A percentile compares a stretch with the other conserved stretches of the same genome.
Evolutionary conservation across 2,888 invertebrate species (phyloP).

Genomic region (Polymixis flavicincta): DNA sequence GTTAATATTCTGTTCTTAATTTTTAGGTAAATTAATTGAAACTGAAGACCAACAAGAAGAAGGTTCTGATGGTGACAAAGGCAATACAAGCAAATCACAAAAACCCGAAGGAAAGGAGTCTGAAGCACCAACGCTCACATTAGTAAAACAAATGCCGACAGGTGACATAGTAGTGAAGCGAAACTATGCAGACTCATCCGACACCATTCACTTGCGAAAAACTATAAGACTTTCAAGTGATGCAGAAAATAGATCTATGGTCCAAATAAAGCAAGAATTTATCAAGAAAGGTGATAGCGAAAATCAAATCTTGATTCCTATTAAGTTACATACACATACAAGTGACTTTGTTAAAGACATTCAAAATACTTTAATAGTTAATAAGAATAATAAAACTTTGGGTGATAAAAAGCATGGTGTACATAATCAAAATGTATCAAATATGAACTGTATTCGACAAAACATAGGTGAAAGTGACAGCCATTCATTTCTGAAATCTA

Average conservation of each 20-base stretch:
- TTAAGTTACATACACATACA: conserved; percentile 79
- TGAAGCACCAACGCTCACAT: conserved; percentile 83
- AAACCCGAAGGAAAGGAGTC: conserved; percentile 80
- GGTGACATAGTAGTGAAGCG: conserved; percentile 87
- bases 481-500: conserved; percentile 84
- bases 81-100: conserved; percentile 76
- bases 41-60: conserved; percentile 91
- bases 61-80: conserved; percentile 88
- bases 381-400: conserved; percentile 87
- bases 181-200: conserved; percentile 82
- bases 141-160: conserved; percentile 86
- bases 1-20: conserved; percentile 42
- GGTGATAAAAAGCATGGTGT: conserved; percentile 89
- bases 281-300: conserved; percentile 87
- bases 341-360: conserved; percentile 89
- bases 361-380: conserved; percentile 88
- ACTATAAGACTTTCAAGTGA: conserved; percentile 87
- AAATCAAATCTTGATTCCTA: conserved; percentile 86
- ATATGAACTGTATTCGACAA: conserved; percentile 86
- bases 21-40: conserved; percentile 91
- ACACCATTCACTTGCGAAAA: conserved; percentile 85
- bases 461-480: conserved; percentile 85
- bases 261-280: conserved; percentile 86
- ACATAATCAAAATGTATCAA: conserved; percentile 88
- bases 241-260: conserved; percentile 85